Conservation (phyloP, 2,888 invertebrate species). For the Flexamia atlantica region DNA sequence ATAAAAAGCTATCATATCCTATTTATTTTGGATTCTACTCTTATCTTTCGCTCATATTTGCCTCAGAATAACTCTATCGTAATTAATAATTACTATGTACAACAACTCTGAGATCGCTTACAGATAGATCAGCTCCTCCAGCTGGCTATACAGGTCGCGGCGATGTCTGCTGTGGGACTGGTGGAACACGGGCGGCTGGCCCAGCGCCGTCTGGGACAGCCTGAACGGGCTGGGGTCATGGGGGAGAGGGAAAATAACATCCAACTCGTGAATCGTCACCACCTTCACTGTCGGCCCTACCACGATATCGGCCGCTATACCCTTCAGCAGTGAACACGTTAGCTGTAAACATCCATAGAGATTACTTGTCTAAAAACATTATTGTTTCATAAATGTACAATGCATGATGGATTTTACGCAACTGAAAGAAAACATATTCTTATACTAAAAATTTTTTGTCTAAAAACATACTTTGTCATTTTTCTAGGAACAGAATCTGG, state of each 20-base stretch:
- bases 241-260: conserved; percentile 66
- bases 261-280: conserved; percentile 67
- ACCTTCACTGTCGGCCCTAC: conserved; percentile 62
- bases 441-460: no score
- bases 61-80: no score
- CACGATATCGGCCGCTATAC: conserved; percentile 45
- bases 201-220: conserved; percentile 44
- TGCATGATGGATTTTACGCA: no score
- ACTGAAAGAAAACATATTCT: no score
- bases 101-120: no score
- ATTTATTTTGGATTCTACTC: no score
- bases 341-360: conserved; percentile 56
- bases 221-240: conserved; percentile 55
- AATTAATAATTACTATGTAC: no score
- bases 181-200: conserved; percentile 49
- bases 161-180: conserved; percentile 22
- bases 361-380: background rate
- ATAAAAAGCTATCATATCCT: no score
- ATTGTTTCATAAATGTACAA: no score
- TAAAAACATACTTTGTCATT: no score
- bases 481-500: no score
- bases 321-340: conserved; percentile 66
- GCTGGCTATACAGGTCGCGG: conserved; percentile 40
- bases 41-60: no score
- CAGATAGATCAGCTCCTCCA: conserved; percentile 45